These are phyloP conservation scores for Drosophila tripunctata DNA, from an alignment of 2,888 invertebrate genomes.

Conservation along the genomic window DNA sequence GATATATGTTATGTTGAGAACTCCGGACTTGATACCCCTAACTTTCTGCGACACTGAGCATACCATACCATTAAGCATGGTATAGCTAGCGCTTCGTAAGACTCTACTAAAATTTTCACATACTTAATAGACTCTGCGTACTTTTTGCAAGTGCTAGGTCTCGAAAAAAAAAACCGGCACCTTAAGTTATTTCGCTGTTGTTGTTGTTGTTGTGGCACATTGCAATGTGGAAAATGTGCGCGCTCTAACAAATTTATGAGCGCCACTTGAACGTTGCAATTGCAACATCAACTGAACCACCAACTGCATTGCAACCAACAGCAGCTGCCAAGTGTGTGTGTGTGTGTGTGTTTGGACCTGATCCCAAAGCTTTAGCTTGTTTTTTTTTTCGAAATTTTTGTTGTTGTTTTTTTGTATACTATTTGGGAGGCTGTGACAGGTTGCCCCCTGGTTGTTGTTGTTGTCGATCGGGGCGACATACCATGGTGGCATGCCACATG, in stretches of 20 bases:
- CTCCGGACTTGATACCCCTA: too few species aligned
- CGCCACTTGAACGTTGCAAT: constrained; percentile 60
- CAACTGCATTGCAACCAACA: constrained; percentile 1
- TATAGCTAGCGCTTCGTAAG: too few species aligned
- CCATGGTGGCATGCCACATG: constrained; percentile 17
- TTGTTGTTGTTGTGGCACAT: constrained; percentile 39
- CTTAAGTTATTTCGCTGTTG: constrained; percentile 20
- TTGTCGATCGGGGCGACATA: constrained; percentile 46
- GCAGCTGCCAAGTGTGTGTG: too few species aligned
- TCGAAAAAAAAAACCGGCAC: constrained; percentile 45
- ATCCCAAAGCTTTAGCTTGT: constrained; percentile 19
- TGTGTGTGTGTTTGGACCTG: too few species aligned
- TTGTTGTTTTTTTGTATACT: constrained; percentile 3
- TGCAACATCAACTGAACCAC: constrained; percentile 19
- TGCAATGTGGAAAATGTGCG: constrained; percentile 72
- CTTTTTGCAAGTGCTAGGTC: neutral
- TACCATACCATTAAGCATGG: too few species aligned
- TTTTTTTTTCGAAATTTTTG: constrained; percentile 4
- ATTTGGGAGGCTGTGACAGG: constrained; percentile 47
- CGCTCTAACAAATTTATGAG: constrained; percentile 73
- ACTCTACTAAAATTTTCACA: too few species aligned
- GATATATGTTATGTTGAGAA: too few species aligned
- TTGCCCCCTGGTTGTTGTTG: constrained; percentile 31
- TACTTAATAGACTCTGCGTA: neutral
- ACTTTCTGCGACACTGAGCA: too few species aligned